Base-by-base conservation (phyloP, 2,797 vertebrate species). In the Caiman crocodilus region DNA sequence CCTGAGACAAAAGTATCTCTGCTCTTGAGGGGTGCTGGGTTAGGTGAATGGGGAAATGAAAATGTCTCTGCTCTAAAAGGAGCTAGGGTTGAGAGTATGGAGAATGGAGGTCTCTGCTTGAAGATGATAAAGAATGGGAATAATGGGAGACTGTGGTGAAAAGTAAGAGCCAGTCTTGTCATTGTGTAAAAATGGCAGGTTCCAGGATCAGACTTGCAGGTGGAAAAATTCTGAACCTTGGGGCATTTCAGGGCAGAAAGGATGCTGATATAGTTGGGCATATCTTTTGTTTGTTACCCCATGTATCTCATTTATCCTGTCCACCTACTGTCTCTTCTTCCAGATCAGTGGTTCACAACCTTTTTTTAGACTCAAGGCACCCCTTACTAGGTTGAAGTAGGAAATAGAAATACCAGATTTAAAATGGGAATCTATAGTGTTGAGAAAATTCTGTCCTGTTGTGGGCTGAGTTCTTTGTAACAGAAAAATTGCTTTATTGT, bases 1-100 rank as follows among this genome's bases (percentile, higher is more conserved):
- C 67, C 32, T 79, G 89, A 97, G 90, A 96, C 84, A 83, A 81
- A 97, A 95, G 81, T 90, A 86, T 94, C 85, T 89, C 2, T 2
- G 0, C 30, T 96, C 82, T 79, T 3, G 5, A 90, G 92, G 84
- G 93, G 67, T 57, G 74, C 21, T 59, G 82, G 85, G 15, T 14
- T 20, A 42, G 87, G 57, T 30, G 55, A 59, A 42, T 3, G 2
- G 78, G 82, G 76, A 83, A 85, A 58, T 3, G 50, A n/a, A 50
- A 88, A 88, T 50, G 26, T 88, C 77, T 83, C 59, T 56, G 35
- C 84, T 79, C 57, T 81, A 3, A 13, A 25, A 20, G 90, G 77
- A 76, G 78, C 61, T 65, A 56, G 42, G 76, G 32, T 56, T 78
- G 83, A 90, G 79, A 83, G 67, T 42, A 16, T 2, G 0, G 42